Base-by-base conservation (phyloP, 2,888 invertebrate genomes). In the Tachina fera region DNA sequence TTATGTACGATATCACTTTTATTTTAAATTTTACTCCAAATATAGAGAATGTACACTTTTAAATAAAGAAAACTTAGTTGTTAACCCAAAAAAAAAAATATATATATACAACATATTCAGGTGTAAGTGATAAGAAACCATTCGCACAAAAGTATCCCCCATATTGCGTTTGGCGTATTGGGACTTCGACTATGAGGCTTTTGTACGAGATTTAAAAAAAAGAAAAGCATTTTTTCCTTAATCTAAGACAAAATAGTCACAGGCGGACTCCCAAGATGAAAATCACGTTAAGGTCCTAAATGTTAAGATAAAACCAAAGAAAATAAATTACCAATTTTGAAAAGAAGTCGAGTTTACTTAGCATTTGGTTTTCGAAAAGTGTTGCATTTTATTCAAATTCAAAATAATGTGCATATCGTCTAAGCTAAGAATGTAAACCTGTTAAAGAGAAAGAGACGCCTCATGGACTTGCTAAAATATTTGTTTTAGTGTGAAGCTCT, bases 141-240 rank as follows among this genome's bases (percentile, higher is more conserved):
- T 51, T 61, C 78, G 78, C 78, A 78, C 70, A 78, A 71, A 71
- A 61, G 51, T 61, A 22, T 51, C 6, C 31, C 31, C 6, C 31
- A 6, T 31, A 31, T 31, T 0, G 31, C 31, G 31, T 6, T 31
- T 31, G 31, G 5, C 31, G 31, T 31, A 31, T 31, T 31, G 31
- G 6, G 31, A 6, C 6, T 31, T 31, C 31, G 6, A 0, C 6
- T 31, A 31, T 2, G 31, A 31, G 6, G 5, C 6, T 31, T 5
- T 31, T 31, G 6, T 31, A 31, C 31, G 31, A 31, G 31, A 31
- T 5, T 31, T 31, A 5, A 5, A 31, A 31, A 31, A 5, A 31
- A 5, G 5, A 5, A n/a, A n/a, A 31, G 31, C 2, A 31, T 31
- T 31, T 31, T 31, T 31, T 31, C 31, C 6, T 31, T 31, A 31